Evolutionary conservation across 2,113 vertebrate species (phyloP).

Genomic region (Caranx ignobilis): DNA sequence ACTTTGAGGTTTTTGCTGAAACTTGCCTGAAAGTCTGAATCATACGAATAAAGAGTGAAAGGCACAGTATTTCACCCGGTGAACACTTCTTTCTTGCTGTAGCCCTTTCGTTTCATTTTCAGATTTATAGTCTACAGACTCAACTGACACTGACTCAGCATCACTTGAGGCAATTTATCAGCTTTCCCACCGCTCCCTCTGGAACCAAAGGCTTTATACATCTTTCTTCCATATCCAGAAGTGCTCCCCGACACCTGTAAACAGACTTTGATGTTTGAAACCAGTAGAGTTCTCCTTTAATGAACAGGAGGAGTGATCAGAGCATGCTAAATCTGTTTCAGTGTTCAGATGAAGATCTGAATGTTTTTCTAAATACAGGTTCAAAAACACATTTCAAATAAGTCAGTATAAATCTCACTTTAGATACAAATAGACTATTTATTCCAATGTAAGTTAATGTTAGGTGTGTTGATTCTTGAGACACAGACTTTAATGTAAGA

Average conservation of each 20-base stretch:
- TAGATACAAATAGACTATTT: neutral
- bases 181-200: neutral
- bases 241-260: neutral
- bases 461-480: neutral
- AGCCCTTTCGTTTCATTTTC: neutral
- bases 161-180: slow-evolving; percentile 15
- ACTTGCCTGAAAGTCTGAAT: no score
- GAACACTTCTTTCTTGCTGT: neutral
- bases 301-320: neutral
- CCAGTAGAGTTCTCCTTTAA: neutral
- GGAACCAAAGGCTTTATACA: neutral
- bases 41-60: no score
- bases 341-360: neutral
- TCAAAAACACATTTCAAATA: neutral
- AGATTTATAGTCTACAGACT: neutral
- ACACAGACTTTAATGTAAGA: neutral
- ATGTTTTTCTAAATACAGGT: neutral
- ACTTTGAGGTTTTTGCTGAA: no score
- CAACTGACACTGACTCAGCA: slow-evolving; percentile 12
- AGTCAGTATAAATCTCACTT: neutral
- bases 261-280: neutral
- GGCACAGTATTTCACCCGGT: neutral
- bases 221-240: neutral
- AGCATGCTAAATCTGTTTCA: neutral
- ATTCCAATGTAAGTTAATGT: neutral